phyloP scores from a whole-genome alignment of 2,888 invertebrate genomes.

The Polydrusus pterygomalis region DNA sequence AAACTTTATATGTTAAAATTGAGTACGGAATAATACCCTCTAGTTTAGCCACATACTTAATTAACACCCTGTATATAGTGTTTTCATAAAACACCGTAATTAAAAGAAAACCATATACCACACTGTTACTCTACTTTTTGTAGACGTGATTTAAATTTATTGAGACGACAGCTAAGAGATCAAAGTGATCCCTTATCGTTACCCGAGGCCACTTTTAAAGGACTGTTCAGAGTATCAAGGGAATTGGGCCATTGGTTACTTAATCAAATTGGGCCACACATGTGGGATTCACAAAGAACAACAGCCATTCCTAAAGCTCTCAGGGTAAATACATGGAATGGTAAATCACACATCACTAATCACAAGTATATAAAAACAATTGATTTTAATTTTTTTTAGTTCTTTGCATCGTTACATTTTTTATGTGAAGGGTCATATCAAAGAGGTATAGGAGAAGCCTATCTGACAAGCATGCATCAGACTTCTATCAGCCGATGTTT shows the following conservation, averaged over 20 bases:
- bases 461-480: background rate
- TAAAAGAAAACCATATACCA: no score
- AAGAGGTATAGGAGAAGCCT: constrained; percentile 4
- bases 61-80: no score
- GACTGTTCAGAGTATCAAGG: background rate
- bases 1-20: no score
- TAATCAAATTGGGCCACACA: background rate
- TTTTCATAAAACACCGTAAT: no score
- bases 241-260: constrained; percentile 3
- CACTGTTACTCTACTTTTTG: background rate
- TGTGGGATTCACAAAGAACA: background rate
- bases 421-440: constrained; percentile 14
- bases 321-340: background rate
- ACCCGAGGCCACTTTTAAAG: constrained; percentile 16
- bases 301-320: background rate
- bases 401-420: constrained; percentile 19
- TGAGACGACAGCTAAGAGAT: background rate
- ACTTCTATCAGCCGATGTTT: constrained; percentile 10
- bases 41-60: no score
- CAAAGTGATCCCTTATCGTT: constrained; percentile 11
- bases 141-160: background rate
- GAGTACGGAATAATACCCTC: no score
- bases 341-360: background rate
- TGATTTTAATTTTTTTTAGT: constrained; percentile 1
- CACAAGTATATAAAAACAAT: background rate